phyloP scores from a whole-genome alignment of 2,113 vertebrate genomes.

The Dascyllus trimaculatus region DNA sequence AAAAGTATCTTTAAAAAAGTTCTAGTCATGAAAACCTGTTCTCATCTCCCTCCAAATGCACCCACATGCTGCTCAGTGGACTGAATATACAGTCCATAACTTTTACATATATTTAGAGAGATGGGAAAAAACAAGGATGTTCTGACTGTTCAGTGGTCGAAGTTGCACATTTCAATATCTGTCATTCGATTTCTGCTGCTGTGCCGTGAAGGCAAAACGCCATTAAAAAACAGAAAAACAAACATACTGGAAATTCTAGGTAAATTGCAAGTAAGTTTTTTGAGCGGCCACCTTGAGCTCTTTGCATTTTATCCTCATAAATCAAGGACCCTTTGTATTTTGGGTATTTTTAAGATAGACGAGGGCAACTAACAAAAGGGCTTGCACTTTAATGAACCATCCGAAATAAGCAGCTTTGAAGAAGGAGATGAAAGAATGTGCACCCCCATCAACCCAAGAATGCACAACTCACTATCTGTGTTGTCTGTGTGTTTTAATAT shows the following conservation, averaged over 20 bases:
- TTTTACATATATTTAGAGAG: neutral
- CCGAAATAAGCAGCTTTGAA: slow-evolving; percentile 39
- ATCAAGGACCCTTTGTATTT: neutral
- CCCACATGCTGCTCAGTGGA: neutral
- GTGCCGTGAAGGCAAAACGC: too few species aligned
- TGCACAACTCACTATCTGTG: neutral
- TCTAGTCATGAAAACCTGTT: neutral
- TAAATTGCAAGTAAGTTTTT: neutral
- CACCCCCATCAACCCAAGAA: neutral
- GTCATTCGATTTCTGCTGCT: too few species aligned
- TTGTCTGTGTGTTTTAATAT: too few species aligned
- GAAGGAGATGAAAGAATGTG: slow-evolving; percentile 26
- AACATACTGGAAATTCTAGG: neutral
- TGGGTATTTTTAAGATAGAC: slow-evolving; percentile 23
- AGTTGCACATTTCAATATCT: neutral
- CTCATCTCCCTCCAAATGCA: neutral
- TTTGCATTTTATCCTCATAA: slow-evolving; percentile 4
- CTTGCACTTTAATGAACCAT: slow-evolving; percentile 29
- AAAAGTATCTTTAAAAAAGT: too few species aligned
- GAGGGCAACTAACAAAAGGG: slow-evolving; percentile 11
- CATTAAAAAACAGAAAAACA: too few species aligned
- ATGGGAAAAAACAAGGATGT: too few species aligned
- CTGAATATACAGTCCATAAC: neutral
- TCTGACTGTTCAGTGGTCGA: too few species aligned
- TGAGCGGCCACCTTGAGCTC: neutral